phyloP scores from a whole-genome alignment of 2,888 invertebrate species.

The Elysia crispata region DNA sequence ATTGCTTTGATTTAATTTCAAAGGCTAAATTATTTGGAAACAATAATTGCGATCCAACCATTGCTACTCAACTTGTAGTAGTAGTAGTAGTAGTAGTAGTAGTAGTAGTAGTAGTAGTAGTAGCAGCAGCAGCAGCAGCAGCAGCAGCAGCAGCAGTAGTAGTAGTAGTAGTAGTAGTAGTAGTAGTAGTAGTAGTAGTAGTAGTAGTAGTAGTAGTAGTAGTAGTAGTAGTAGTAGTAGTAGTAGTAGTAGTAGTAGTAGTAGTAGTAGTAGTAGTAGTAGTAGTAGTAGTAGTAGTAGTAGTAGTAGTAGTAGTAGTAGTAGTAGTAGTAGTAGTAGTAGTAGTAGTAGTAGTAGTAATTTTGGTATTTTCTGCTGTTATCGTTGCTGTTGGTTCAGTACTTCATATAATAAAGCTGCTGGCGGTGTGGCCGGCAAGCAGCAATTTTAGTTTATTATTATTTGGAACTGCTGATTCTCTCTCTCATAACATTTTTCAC shows the following conservation, averaged over 20 bases:
- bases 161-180: constrained; percentile 79
- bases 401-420: not conserved
- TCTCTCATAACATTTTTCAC: not conserved
- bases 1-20: too few species aligned
- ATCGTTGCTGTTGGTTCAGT: not conserved
- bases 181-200: not conserved
- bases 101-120: constrained; percentile 9
- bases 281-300: constrained; percentile 9
- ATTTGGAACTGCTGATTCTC: not conserved
- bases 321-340: constrained; percentile 9
- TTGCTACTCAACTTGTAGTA: not conserved
- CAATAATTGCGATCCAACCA: too few species aligned
- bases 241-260: constrained; percentile 9
- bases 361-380: not conserved
- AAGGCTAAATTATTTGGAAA: too few species aligned
- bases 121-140: not conserved
- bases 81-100: constrained; percentile 9
- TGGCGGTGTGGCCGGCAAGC: too few species aligned
- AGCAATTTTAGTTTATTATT: not conserved
- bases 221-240: not conserved
- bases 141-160: constrained; percentile 31
- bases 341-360: not conserved
- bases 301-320: constrained; percentile 9
- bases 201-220: not conserved
- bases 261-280: constrained; percentile 9